Conservation (phyloP, 2,113 vertebrate genomes). For the Hippocampus barbouri region DNA sequence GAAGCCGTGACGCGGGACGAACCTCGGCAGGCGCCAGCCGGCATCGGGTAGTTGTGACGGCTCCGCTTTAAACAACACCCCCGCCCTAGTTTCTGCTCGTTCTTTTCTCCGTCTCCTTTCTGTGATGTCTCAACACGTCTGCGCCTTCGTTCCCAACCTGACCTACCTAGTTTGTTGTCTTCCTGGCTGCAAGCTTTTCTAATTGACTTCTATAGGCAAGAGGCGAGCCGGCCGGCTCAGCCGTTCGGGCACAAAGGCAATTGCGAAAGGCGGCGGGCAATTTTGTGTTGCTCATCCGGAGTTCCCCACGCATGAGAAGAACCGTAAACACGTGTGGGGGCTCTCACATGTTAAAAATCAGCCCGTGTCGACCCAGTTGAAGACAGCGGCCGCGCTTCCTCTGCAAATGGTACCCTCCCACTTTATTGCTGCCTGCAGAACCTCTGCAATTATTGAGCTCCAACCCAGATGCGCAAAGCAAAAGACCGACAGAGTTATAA, state of each 20-base stretch:
- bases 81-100: constrained; percentile 41
- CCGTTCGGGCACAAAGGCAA: too few relatives aligned
- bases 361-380: neutral
- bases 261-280: too few relatives aligned
- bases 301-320: too few relatives aligned
- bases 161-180: neutral
- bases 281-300: too few relatives aligned
- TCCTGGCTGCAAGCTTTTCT: neutral
- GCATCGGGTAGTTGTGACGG: constrained; percentile 39
- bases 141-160: constrained; percentile 16
- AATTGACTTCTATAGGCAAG: neutral
- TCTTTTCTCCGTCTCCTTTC: constrained; percentile 15
- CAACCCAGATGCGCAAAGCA: constrained; percentile 59
- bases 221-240: too few relatives aligned
- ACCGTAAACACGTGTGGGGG: neutral
- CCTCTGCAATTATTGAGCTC: constrained; percentile 38
- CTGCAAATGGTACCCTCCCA: neutral
- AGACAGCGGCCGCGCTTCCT: constrained; percentile 1
- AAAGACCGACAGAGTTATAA: constrained; percentile 41
- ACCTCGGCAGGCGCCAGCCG: constrained; percentile 35
- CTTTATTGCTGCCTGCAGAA: constrained; percentile 1
- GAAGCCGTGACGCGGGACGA: constrained; percentile 21
- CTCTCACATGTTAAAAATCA: neutral
- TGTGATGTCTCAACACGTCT: constrained; percentile 15
- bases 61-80: constrained; percentile 51